A percentile compares a stretch with the other conserved stretches of the same genome.
Conservation (phyloP, 2,888 invertebrate genomes). For the Xanthorhoe designata region DNA sequence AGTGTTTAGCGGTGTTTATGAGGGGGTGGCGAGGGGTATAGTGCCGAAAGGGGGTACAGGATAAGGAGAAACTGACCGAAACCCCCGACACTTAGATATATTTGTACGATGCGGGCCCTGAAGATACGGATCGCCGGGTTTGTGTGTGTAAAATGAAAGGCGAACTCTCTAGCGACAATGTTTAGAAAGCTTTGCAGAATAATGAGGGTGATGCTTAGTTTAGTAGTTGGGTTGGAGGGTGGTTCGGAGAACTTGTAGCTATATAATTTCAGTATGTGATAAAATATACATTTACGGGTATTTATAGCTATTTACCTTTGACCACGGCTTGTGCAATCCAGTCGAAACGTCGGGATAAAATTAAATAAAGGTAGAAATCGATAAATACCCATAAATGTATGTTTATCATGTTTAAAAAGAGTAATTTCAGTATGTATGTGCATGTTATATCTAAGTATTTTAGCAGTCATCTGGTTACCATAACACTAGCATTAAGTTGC, state of each 20-base stretch:
- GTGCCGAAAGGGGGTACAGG: slow-evolving; percentile 74
- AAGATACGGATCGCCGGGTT: slow-evolving; percentile 69
- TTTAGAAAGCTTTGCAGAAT: slow-evolving; percentile 72
- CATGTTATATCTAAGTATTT: too few relatives aligned
- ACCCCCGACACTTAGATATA: slow-evolving; percentile 80
- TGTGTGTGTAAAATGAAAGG: slow-evolving; percentile 57
- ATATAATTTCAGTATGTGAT: not conserved
- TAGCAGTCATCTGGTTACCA: too few relatives aligned
- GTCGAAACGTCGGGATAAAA: too few relatives aligned
- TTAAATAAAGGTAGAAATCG: too few relatives aligned
- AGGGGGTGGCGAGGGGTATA: slow-evolving; percentile 64
- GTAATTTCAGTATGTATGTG: too few relatives aligned
- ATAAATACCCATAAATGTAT: too few relatives aligned
- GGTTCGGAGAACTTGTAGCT: slow-evolving; percentile 39
- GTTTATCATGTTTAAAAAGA: too few relatives aligned
- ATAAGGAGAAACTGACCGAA: slow-evolving; percentile 76
- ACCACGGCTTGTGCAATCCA: too few relatives aligned
- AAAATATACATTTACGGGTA: too few relatives aligned
- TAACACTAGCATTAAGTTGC: too few relatives aligned
- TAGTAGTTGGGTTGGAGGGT: slow-evolving; percentile 43
- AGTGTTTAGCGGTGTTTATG: slow-evolving; percentile 81
- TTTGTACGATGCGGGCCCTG: slow-evolving; percentile 70
- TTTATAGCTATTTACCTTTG: too few relatives aligned
- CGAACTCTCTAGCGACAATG: slow-evolving; percentile 58
- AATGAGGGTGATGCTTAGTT: slow-evolving; percentile 65